These are phyloP conservation scores for Melanchra persicariae DNA, from an alignment of 2,888 invertebrate species.

Conservation along the genomic window DNA sequence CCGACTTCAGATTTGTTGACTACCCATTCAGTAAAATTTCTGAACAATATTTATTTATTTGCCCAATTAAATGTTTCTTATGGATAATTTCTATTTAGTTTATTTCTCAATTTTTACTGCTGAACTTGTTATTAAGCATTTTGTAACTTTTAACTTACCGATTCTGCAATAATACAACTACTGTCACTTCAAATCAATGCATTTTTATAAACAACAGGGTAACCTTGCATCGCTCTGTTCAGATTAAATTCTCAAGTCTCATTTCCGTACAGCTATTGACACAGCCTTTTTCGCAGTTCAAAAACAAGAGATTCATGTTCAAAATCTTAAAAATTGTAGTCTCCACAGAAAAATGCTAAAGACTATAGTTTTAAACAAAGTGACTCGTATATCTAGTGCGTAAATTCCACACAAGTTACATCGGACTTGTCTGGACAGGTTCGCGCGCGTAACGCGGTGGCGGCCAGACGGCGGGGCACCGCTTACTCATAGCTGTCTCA, in stretches of 20 bases:
- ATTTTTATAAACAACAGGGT: too few relatives aligned
- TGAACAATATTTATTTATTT: too few relatives aligned
- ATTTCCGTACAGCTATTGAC: not conserved
- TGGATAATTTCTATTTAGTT: too few relatives aligned
- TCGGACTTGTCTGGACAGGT: constrained; percentile 74
- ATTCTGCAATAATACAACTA: too few relatives aligned
- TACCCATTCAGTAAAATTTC: too few relatives aligned
- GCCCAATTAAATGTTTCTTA: too few relatives aligned
- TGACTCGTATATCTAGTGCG: constrained; percentile 59
- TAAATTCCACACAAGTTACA: constrained; percentile 69
- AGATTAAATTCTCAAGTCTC: not conserved
- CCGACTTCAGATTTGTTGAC: too few relatives aligned
- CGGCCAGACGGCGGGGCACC: constrained; percentile 78
- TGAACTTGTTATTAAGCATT: too few relatives aligned
- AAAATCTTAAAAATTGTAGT: not conserved
- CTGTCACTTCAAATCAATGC: too few relatives aligned
- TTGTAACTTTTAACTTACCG: too few relatives aligned
- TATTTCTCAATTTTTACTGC: too few relatives aligned
- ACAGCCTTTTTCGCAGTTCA: not conserved
- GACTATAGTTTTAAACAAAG: constrained; percentile 49
- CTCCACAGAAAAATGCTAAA: constrained; percentile 7
- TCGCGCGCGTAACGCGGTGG: constrained; percentile 80
- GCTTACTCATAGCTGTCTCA: constrained; percentile 75
- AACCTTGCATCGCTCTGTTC: too few relatives aligned
- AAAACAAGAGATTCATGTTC: not conserved